Conservation (phyloP, 2,797 vertebrate genomes). For the Smutsia temminckii region DNA sequence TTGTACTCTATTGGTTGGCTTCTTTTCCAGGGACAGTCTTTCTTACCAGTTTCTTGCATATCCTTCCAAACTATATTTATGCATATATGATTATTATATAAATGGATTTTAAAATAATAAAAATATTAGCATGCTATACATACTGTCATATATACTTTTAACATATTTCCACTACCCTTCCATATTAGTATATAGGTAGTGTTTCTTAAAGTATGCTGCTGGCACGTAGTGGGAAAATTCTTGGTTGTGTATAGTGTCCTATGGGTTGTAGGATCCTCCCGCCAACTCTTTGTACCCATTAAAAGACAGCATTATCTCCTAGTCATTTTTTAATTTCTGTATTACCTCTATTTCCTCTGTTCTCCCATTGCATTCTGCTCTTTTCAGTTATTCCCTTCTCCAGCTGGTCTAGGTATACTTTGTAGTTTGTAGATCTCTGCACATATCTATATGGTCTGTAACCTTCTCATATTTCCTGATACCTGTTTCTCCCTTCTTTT, state of each 20-base stretch:
- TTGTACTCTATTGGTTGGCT: neutral
- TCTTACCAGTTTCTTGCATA: neutral
- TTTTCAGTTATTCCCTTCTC: neutral
- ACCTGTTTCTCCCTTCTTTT: constrained; percentile 20
- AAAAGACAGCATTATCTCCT: neutral
- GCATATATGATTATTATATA: neutral
- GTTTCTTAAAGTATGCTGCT: neutral
- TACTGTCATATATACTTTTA: neutral
- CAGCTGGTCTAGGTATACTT: neutral
- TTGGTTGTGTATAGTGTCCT: neutral
- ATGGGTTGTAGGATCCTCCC: neutral
- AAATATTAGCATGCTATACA: neutral
- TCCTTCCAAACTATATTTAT: neutral
- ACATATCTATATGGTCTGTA: neutral
- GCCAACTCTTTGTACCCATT: neutral
- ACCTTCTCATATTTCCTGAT: neutral
- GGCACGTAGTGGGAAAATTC: neutral
- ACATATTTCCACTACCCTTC: neutral
- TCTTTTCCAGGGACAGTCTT: neutral
- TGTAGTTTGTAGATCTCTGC: neutral
- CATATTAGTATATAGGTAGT: neutral
- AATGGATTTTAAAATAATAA: neutral
- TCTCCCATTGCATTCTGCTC: neutral
- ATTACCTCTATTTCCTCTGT: neutral
- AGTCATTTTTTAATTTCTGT: neutral